phyloP scores from a whole-genome alignment of 2,113 vertebrate species.

The Grammatotria lemairii region DNA sequence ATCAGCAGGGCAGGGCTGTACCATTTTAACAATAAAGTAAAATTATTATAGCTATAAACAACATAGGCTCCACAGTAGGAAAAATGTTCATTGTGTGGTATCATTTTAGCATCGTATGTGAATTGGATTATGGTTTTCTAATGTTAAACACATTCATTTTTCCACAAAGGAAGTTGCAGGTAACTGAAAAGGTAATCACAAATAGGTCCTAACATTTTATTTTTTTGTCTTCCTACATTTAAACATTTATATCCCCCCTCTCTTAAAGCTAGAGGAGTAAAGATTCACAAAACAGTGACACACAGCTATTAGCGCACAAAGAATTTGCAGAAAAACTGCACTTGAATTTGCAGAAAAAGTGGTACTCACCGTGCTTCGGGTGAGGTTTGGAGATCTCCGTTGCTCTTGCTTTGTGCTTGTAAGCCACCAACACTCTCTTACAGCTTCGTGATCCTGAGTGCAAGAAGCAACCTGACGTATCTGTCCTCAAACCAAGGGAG shows the following conservation, averaged over 20 bases:
- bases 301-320: background rate
- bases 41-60: background rate
- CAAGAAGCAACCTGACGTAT: slow-evolving; percentile 49
- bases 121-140: background rate
- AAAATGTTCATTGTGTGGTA: background rate
- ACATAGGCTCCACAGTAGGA: background rate
- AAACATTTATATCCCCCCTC: background rate
- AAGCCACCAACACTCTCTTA: slow-evolving; percentile 18
- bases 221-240: background rate
- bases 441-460: slow-evolving; percentile 46
- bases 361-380: slow-evolving; percentile 41
- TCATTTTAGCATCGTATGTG: background rate
- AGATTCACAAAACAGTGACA: background rate
- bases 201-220: background rate
- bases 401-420: slow-evolving; percentile 18
- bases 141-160: background rate
- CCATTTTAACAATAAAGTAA: background rate
- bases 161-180: background rate
- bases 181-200: background rate
- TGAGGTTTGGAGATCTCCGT: slow-evolving; percentile 21
- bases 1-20: background rate
- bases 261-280: background rate
- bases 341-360: background rate
- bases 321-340: background rate
- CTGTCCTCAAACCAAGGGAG: slow-evolving; percentile 64